A percentile compares a stretch with the other conserved stretches of the same genome.
These are phyloP conservation scores for Mimas tiliae DNA, from an alignment of 2,888 invertebrate genomes.

Conservation along the genomic window DNA sequence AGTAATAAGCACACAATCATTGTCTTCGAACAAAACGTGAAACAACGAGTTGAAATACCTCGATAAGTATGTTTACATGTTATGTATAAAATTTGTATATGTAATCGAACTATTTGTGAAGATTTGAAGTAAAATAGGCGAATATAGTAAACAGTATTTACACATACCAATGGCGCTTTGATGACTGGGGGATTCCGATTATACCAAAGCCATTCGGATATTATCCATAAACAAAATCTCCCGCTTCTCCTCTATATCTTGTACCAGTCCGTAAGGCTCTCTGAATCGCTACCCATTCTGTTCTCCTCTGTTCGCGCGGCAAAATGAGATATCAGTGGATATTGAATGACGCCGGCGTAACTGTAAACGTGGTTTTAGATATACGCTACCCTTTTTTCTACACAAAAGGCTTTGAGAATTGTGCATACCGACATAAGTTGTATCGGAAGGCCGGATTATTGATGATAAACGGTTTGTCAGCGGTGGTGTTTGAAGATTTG, in stretches of 20 bases:
- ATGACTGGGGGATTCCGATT: too few species aligned
- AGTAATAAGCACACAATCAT: too few species aligned
- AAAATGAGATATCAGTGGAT: conserved; percentile 82
- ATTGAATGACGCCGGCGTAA: conserved; percentile 75
- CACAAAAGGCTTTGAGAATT: conserved; percentile 53
- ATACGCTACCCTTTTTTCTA: conserved; percentile 50
- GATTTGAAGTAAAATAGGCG: too few species aligned
- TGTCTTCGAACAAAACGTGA: too few species aligned
- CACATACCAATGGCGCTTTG: too few species aligned
- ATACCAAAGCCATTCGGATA: too few species aligned
- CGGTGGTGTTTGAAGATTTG: background rate
- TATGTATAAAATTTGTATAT: too few species aligned
- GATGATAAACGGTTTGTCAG: conserved; percentile 55
- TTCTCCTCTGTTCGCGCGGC: conserved; percentile 68
- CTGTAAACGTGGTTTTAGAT: conserved; percentile 56
- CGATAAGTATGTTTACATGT: too few species aligned
- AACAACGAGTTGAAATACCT: too few species aligned
- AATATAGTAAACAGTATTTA: too few species aligned
- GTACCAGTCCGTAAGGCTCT: conserved; percentile 51
- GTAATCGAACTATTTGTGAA: too few species aligned
- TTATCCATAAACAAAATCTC: too few species aligned
- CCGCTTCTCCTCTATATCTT: conserved; percentile 44
- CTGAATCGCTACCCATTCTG: conserved; percentile 65
- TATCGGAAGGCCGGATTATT: conserved; percentile 58
- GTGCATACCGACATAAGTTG: conserved; percentile 53